phyloP scores from a whole-genome alignment of 2,113 vertebrate species.

The Brevimyrus niger region DNA sequence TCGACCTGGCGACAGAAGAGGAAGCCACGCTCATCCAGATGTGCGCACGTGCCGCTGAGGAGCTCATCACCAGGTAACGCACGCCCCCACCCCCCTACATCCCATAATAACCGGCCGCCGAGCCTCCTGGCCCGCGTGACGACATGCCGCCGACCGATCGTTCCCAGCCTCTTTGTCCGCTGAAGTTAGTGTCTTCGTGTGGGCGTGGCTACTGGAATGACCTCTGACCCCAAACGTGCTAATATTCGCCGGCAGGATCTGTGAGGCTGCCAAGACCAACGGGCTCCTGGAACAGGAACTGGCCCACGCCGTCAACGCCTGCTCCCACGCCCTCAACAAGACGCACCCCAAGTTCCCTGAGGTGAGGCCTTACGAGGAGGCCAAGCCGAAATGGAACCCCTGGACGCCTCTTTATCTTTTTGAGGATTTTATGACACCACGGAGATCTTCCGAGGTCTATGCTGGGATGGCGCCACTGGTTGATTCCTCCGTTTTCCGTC shows the following conservation, averaged over 20 bases:
- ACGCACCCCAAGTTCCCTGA: constrained; percentile 89
- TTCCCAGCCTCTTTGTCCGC: neutral
- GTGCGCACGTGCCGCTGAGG: constrained; percentile 83
- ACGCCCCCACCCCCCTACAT: no score
- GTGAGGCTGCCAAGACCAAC: constrained; percentile 89
- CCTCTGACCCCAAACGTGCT: neutral
- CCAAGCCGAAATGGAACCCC: no score
- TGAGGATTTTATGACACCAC: neutral
- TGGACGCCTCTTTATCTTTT: neutral
- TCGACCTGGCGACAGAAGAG: constrained; percentile 85
- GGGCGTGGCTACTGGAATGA: neutral
- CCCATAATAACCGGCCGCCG: neutral
- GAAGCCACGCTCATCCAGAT: constrained; percentile 77
- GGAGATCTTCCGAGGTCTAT: neutral
- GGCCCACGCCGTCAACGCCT: constrained; percentile 92
- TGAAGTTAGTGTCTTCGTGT: neutral
- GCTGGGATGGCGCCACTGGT: neutral
- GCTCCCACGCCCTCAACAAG: constrained; percentile 97
- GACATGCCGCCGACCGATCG: neutral
- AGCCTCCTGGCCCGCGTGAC: neutral
- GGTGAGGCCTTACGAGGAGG: no score
- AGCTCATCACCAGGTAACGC: constrained; percentile 85
- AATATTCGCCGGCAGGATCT: constrained; percentile 69
- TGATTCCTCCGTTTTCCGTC: neutral
- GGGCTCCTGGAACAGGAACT: constrained; percentile 90